Percentiles rank a stretch among this genome's conserved stretches.
Conservation (phyloP, 2,797 vertebrate genomes). For the Mionectes olivaceus region DNA sequence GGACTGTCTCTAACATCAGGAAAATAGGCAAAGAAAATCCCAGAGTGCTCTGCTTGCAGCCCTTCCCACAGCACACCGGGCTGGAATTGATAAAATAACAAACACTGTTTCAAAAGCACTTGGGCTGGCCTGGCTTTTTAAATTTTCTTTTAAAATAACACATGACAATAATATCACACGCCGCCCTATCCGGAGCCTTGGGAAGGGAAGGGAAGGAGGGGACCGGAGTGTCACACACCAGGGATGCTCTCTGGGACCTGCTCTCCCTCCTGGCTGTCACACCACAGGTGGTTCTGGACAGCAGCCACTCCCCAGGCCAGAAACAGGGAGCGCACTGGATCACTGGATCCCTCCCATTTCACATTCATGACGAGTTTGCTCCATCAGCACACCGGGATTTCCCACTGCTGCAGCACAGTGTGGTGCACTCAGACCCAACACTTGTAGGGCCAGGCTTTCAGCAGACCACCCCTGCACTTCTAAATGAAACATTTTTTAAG, state of each 20-base stretch:
- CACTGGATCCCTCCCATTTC: background rate
- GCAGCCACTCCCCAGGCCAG: background rate
- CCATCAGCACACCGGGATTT: background rate
- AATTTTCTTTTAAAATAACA: background rate
- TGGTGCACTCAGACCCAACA: fast-evolving
- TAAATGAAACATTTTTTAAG: background rate
- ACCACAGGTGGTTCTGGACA: background rate
- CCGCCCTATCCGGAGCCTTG: background rate
- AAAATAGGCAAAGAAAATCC: slow-evolving; percentile 13
- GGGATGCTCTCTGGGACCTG: background rate
- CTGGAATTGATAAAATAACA: background rate
- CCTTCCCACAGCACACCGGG: background rate
- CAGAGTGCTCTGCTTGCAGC: background rate
- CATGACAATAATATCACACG: background rate
- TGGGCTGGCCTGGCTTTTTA: background rate
- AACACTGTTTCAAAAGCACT: background rate
- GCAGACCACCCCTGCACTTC: background rate
- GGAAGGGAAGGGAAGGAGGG: background rate
- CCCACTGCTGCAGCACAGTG: fast-evolving
- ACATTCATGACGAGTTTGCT: background rate
- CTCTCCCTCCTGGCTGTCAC: background rate
- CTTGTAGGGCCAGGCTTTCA: background rate
- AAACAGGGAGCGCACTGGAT: background rate
- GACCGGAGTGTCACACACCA: fast-evolving
- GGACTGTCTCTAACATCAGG: background rate